Evolutionary conservation across 2,113 vertebrate genomes (phyloP).

Genomic region (Phodopus roborovskii): DNA sequence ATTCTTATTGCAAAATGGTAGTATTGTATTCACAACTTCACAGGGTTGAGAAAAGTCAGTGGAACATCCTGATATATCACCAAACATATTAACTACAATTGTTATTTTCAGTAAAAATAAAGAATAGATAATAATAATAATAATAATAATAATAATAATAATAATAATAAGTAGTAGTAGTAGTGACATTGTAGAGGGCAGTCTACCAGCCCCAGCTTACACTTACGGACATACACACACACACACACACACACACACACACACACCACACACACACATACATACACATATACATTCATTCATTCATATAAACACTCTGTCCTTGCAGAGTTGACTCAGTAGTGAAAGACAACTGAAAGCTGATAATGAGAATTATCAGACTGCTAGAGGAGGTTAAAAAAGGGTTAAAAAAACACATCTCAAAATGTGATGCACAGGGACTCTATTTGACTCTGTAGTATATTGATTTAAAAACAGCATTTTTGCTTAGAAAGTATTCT

Average conservation of each 20-base stretch:
- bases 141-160: not conserved
- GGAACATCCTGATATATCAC: not conserved
- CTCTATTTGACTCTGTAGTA: not conserved
- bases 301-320: not conserved
- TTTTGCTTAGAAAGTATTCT: not conserved
- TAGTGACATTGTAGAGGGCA: not conserved
- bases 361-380: not conserved
- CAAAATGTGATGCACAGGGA: not conserved
- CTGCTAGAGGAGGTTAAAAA: too few species aligned
- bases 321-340: not conserved
- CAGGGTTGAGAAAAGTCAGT: not conserved
- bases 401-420: not conserved
- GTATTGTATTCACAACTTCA: not conserved
- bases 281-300: too few species aligned
- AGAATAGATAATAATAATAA: not conserved
- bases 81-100: conserved; percentile 3
- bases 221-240: too few species aligned
- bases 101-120: not conserved
- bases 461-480: not conserved
- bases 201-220: not conserved
- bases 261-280: too few species aligned
- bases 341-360: not conserved
- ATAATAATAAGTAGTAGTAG: not conserved
- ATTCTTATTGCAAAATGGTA: not conserved
- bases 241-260: too few species aligned